Evolutionary conservation across 2,113 vertebrate genomes (phyloP), one percentile per base, ranked within the genome.

Genomic region (Xenopus laevis): DNA sequence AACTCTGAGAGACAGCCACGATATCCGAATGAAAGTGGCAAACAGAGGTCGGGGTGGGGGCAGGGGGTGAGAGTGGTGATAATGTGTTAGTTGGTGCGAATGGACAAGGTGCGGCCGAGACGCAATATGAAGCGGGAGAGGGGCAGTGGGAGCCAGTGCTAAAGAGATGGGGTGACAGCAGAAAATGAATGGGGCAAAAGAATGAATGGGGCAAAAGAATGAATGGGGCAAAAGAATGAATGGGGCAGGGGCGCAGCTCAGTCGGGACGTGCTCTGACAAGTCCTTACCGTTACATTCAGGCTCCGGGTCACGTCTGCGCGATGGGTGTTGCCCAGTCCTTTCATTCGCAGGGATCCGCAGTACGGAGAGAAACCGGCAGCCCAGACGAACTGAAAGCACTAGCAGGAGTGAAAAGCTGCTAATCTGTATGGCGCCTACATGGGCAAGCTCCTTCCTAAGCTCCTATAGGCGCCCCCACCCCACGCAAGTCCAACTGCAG

Each of bases 131-230:
- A 60, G 20, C 21, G 58, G 1, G 20, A 60, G n/a, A 8, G 21
- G 11, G 18, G n/a, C 18, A 60, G 46, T 3, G 10, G 10, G 46
- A 47, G 10, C 46, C 10, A 47, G 46, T 5, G 13, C 10, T 47
- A 13, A 10, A 27, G 79, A 46, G 63, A 21, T 63, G 66, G 50
- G 64, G 2, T 53, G 72, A 45, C 17, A 50, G 52, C 33, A 10
- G 45, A 7, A 21, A 3, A 10, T n/a, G n/a, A n/a, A n/a, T n/a
- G n/a, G n/a, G n/a, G n/a, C n/a, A n/a, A n/a, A n/a, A n/a, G n/a
- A n/a, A n/a, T n/a, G n/a, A n/a, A n/a, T n/a, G n/a, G n/a, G n/a
- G n/a, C n/a, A n/a, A n/a, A n/a, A n/a, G n/a, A n/a, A n/a, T n/a
- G n/a, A n/a, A n/a, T n/a, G n/a, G n/a, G n/a, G n/a, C n/a, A n/a